phyloP scores from a whole-genome alignment of 2,113 vertebrate genomes.

The Ceratotherium simum region DNA sequence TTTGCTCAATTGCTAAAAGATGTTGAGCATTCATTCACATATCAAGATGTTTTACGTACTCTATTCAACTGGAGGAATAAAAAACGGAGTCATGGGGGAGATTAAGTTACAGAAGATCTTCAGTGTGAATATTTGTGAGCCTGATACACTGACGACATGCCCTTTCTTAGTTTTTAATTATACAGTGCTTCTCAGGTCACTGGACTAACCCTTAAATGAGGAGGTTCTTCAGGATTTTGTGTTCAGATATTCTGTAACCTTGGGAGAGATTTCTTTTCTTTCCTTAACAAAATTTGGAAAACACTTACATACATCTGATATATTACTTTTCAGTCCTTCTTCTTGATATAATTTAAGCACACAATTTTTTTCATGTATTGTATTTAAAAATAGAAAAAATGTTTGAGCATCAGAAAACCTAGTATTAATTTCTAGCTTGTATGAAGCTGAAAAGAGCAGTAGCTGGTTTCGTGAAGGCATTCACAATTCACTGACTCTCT shows the following conservation, averaged over 20 bases:
- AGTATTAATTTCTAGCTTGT: neutral
- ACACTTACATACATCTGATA: neutral
- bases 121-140: neutral
- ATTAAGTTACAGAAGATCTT: neutral
- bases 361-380: neutral
- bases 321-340: neutral
- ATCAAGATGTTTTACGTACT: neutral
- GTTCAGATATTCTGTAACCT: neutral
- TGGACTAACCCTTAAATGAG: neutral
- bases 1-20: neutral
- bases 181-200: neutral
- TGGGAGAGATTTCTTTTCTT: neutral
- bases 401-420: neutral
- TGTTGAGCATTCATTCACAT: neutral
- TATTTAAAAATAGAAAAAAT: neutral
- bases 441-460: constrained; percentile 5
- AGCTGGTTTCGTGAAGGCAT: neutral
- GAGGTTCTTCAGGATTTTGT: neutral
- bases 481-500: constrained; percentile 13
- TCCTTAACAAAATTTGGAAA: neutral
- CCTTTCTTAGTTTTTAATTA: neutral
- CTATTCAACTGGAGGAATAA: neutral
- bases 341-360: neutral
- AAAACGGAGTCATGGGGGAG: neutral
- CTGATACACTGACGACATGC: neutral